Evolutionary conservation across 2,113 vertebrate genomes (phyloP), one percentile per base, ranked within the genome.

Genomic region (Leucopsar rothschildi): DNA sequence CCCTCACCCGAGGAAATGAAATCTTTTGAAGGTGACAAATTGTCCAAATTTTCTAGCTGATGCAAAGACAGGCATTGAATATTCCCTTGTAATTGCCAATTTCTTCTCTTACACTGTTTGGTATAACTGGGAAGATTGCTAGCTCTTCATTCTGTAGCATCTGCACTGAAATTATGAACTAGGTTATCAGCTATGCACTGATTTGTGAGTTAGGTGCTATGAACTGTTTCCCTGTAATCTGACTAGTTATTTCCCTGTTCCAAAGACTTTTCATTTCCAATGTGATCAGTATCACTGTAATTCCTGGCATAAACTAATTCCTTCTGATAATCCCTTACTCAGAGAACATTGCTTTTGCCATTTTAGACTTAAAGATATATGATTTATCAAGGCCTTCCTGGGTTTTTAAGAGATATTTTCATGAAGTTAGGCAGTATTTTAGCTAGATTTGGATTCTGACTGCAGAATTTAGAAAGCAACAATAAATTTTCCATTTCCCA

Each of bases 401-500:
- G 69, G 23, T 77, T 95, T 93, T 94, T 47, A 77, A 68, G 53
- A 70, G 53, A 47, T 33, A 78, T 81, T 94, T 94, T 92, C 44
- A 63, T 86, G 44, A 73, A 75, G 22, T 80, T 77, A 52, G 59
- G 61, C 64, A 78, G 42, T 93, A 82, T 64, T 95, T 95, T 88
- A 90, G 55, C 40, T 81, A 75, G 66, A 90, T 95, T 83, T 90
- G 60, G 52, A 57, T 88, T 96, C 69, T 50, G 31, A 73, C 81
- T 83, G 53, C 15, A 52, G 72, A 92, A 75, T 86, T 95, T 73
- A 71, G 80, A 88, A 94, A 91, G 82, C 75, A 82, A 57, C 37
- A 59, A 59, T 92, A 95, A 70, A 85, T 92, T 94, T 91, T 85
- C 39, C 7, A 59, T 91, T 95, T 90, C 42, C 19, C 27, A 59